phyloP scores from a whole-genome alignment of 2,113 vertebrate genomes.

The Dasyprocta punctata region DNA sequence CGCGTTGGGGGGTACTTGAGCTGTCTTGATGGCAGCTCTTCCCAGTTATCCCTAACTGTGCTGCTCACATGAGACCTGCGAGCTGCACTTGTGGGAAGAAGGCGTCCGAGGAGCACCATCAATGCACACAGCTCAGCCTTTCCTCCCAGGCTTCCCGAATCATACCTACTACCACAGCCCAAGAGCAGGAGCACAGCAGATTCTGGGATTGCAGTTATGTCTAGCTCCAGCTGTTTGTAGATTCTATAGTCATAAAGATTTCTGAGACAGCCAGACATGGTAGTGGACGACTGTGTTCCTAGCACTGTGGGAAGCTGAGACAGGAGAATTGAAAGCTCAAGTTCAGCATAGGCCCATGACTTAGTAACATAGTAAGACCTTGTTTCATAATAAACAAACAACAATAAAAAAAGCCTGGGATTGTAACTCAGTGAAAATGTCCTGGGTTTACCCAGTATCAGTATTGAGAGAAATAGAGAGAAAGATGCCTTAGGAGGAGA shows the following conservation, averaged over 20 bases:
- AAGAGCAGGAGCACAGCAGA: neutral
- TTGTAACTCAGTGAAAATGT: neutral
- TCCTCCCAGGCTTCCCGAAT: neutral
- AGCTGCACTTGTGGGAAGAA: neutral
- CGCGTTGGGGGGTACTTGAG: neutral
- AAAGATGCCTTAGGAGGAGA: neutral
- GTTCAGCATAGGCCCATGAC: neutral
- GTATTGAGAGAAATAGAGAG: neutral
- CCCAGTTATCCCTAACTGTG: neutral
- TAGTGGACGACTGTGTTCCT: neutral
- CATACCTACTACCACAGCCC: neutral
- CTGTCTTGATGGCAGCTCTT: neutral
- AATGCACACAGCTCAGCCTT: neutral
- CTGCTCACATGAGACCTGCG: neutral
- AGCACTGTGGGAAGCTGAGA: neutral
- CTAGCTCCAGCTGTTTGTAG: constrained; percentile 60
- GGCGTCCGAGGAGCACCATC: neutral
- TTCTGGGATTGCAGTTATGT: neutral
- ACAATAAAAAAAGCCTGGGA: neutral
- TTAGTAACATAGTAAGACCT: neutral
- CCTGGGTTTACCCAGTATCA: neutral
- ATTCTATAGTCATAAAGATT: constrained; percentile 9
- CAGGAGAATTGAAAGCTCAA: neutral
- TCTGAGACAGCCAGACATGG: neutral
- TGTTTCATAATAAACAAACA: neutral